Evolutionary conservation across 1,140 invertebrate genomes (phyloP).

Genomic region (Drosophila willistoni): DNA sequence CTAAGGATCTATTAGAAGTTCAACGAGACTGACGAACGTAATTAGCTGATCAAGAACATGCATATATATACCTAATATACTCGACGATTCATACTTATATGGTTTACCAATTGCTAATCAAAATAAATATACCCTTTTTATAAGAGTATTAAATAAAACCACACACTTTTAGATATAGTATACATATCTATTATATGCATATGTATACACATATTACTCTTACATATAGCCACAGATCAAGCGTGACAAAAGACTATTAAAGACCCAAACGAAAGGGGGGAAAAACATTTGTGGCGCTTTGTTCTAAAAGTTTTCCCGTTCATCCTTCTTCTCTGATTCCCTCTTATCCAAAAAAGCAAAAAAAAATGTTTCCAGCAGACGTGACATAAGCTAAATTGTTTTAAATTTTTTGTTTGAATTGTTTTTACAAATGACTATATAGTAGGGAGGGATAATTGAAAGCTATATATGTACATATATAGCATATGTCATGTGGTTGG

Average conservation of each 20-base stretch:
- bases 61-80: too few species aligned
- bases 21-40: too few species aligned
- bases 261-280: neutral
- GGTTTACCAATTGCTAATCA: too few species aligned
- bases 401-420: constrained; percentile 73
- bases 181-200: constrained; percentile 18
- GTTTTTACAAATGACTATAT: constrained; percentile 61
- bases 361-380: constrained; percentile 33
- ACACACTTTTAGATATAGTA: constrained; percentile 9
- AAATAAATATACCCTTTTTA: too few species aligned
- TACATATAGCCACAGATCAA: constrained; percentile 56
- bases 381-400: constrained; percentile 79
- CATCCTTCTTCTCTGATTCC: neutral
- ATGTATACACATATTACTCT: constrained; percentile 15
- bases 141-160: too few species aligned
- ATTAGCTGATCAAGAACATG: too few species aligned
- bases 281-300: constrained; percentile 57
- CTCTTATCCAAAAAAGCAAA: neutral
- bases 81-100: too few species aligned
- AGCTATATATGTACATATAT: constrained; percentile 39
- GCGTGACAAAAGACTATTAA: constrained; percentile 70
- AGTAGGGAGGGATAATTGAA: constrained; percentile 56
- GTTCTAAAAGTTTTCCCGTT: constrained; percentile 51
- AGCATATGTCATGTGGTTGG: constrained; percentile 32
- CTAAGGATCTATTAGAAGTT: too few species aligned